Base-by-base conservation (phyloP, 2,797 vertebrate species). In the Cichlasoma orientale region DNA sequence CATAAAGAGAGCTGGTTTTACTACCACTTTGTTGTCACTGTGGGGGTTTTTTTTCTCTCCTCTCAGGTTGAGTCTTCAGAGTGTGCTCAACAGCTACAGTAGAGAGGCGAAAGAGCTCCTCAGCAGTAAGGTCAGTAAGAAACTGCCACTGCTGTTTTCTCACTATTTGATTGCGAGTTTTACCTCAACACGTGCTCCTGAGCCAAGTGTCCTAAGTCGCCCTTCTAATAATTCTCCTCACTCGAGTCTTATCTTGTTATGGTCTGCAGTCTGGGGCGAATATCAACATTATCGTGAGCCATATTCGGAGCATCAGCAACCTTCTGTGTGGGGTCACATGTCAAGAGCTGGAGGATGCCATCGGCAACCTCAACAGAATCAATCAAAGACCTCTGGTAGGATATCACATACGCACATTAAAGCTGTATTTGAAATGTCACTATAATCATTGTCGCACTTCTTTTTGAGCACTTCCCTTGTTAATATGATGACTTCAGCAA, bases 281-380 rank as follows among this genome's bases (percentile, higher is more conserved):
- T 27, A 16, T 86, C 1, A 77, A 38, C 0, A 56, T 76, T 54
- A 72, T 95, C 0, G 80, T 88, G 75, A 72, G 31, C n/a, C 80
- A 59, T 6, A 91, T 92, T 56, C 91, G 86, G 54, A 79, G 80
- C 57, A 86, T 96, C 82, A 91, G 85, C 76, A 92, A 66, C 14
- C 94, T 95, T 3, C 89, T 96, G 85, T 92, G 78, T 71, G 94
- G 92, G 4, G 7, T 95, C 19, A 86, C 95, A 0, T 90, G 88
- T 50, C 58, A 50, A 36, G 92, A 94, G 54, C 12, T 96, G 72
- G 94, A 95, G 59, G 92, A 95, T 1, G 79, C 90, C 25, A 89
- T 95, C 1, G 92, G 91, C 21, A 50, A 70, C 2, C 88, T 96
- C 53, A 94, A 92, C 78, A 87, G 92, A 72, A 73, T 91, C 74